These are phyloP conservation scores for Himalopsyche kuldschensis DNA, from an alignment of 2,888 invertebrate species.

Conservation along the genomic window DNA sequence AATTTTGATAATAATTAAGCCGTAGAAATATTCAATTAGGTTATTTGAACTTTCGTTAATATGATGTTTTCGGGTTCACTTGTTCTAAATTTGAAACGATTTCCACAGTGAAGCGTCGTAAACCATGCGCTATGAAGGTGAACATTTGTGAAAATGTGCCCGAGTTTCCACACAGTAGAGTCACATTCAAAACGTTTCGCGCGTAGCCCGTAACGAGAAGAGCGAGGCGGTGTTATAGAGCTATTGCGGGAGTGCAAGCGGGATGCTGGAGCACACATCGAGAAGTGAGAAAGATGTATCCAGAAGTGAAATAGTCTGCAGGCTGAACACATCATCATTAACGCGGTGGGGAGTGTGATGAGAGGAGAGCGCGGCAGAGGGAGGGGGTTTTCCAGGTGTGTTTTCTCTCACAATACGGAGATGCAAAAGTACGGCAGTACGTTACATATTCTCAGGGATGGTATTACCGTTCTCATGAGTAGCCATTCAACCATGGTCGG, in stretches of 20 bases:
- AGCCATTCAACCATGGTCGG: neutral
- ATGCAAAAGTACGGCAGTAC: slow-evolving; percentile 2
- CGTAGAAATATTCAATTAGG: neutral
- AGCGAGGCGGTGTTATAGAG: slow-evolving; percentile 46
- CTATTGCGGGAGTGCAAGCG: slow-evolving; percentile 44
- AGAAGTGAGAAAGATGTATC: slow-evolving; percentile 66
- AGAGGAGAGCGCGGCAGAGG: slow-evolving; percentile 55
- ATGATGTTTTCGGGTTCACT: slow-evolving; percentile 36
- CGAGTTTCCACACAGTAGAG: slow-evolving; percentile 22
- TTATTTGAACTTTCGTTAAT: slow-evolving; percentile 9
- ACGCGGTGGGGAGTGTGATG: slow-evolving; percentile 61
- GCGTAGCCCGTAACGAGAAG: slow-evolving; percentile 38
- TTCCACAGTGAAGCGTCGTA: slow-evolving; percentile 15
- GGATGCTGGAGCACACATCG: slow-evolving; percentile 47
- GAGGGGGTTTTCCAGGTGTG: slow-evolving; percentile 53
- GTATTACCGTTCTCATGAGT: neutral
- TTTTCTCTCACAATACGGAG: slow-evolving; percentile 55
- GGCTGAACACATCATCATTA: slow-evolving; percentile 79
- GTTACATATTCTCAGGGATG: slow-evolving; percentile 24
- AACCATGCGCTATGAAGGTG: slow-evolving; percentile 28
- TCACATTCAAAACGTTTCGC: slow-evolving; percentile 27
- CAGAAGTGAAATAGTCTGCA: slow-evolving; percentile 75
- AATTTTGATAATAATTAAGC: too few relatives aligned
- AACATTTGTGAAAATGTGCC: slow-evolving; percentile 9
- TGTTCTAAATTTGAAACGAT: slow-evolving; percentile 37